Conservation (phyloP, 2,888 invertebrate genomes). For the Eubasilissa splendida region DNA sequence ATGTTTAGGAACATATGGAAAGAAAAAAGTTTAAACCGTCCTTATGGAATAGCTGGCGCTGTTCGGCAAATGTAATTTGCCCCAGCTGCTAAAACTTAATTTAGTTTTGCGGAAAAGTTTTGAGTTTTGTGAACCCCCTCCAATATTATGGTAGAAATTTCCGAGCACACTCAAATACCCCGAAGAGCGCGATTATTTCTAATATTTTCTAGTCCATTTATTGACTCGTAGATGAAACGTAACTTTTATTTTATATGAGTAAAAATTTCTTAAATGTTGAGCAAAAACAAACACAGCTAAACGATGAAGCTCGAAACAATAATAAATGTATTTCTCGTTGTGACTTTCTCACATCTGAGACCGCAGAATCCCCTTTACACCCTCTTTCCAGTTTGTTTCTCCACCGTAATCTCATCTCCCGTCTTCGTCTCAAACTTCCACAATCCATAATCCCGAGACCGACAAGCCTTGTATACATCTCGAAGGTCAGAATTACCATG, state of each 20-base stretch:
- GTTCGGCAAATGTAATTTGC: conserved; percentile 58
- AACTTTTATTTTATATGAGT: too few relatives aligned
- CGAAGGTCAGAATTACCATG: conserved; percentile 35
- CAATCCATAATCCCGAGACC: conserved; percentile 6
- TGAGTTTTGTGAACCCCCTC: conserved; percentile 48
- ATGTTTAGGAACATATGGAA: conserved; percentile 38
- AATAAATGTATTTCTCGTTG: too few relatives aligned
- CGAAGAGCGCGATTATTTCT: too few relatives aligned
- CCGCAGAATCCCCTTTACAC: not conserved
- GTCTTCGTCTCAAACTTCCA: not conserved
- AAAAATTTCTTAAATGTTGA: too few relatives aligned
- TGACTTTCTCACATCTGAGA: too few relatives aligned
- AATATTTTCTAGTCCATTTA: too few relatives aligned
- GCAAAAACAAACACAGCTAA: too few relatives aligned
- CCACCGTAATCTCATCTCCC: conserved; percentile 4
- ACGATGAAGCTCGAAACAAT: not conserved
- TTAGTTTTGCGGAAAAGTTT: conserved; percentile 57
- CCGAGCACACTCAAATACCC: not conserved
- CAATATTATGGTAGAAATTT: conserved; percentile 9
- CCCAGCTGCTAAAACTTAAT: conserved; percentile 57
- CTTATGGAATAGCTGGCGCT: conserved; percentile 35
- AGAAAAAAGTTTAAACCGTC: conserved; percentile 44
- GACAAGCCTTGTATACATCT: conserved; percentile 11
- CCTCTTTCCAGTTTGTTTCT: not conserved
- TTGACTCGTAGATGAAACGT: too few relatives aligned